phyloP scores from a whole-genome alignment of 2,113 vertebrate species.

The Halichoeres trimaculatus region DNA sequence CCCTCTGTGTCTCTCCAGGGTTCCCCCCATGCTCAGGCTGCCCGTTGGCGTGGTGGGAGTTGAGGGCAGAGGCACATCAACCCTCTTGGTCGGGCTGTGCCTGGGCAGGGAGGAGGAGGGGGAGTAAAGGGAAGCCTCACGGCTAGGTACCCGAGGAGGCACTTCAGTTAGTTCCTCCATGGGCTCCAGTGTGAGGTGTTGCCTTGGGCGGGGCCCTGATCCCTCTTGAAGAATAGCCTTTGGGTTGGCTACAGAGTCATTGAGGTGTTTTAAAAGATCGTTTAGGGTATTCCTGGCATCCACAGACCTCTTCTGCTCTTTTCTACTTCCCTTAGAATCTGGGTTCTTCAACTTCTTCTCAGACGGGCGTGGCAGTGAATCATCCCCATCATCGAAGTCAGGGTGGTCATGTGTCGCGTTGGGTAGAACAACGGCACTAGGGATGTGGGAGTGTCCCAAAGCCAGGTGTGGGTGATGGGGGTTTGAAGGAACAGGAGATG shows the following conservation, averaged over 20 bases:
- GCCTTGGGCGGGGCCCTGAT: constrained; percentile 86
- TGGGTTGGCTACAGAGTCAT: constrained; percentile 88
- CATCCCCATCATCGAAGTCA: constrained; percentile 87
- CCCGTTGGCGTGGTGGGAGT: constrained; percentile 90
- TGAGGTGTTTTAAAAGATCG: constrained; percentile 96
- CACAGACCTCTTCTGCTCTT: constrained; percentile 93
- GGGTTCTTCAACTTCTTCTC: constrained; percentile 89
- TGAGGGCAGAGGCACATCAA: constrained; percentile 93
- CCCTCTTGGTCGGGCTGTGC: constrained; percentile 96
- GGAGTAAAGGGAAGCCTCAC: constrained; percentile 96
- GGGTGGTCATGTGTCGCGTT: constrained; percentile 95
- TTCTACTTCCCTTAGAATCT: constrained; percentile 89
- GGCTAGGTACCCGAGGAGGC: constrained; percentile 94
- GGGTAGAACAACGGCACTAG: constrained; percentile 96
- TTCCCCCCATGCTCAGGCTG: constrained; percentile 87
- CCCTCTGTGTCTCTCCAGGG: constrained; percentile 92
- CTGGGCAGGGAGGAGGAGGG: constrained; percentile 95
- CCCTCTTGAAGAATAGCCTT: constrained; percentile 93
- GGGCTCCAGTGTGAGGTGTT: constrained; percentile 92
- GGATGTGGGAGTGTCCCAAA: constrained; percentile 91
- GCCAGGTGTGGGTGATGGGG: constrained; percentile 90
- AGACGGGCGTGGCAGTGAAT: constrained; percentile 85
- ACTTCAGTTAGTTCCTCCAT: constrained; percentile 93
- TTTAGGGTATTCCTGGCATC: constrained; percentile 97
- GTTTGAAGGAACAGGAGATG: constrained; percentile 87